Conservation (phyloP, 1,140 invertebrate genomes). For the Sminthurides bifidus region DNA sequence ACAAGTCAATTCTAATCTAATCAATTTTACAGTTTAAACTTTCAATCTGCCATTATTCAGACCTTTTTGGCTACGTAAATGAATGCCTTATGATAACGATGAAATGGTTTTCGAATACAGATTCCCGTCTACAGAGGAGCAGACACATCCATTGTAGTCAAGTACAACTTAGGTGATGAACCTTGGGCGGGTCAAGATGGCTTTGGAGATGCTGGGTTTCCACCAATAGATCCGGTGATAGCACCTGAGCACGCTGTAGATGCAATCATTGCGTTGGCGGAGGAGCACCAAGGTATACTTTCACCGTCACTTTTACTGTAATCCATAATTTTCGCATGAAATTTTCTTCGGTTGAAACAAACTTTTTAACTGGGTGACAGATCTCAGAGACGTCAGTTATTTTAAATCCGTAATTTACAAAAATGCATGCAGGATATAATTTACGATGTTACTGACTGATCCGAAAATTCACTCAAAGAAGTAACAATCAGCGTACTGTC, state of each 20-base stretch:
- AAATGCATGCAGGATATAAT: too few species aligned
- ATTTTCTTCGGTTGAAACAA: neutral
- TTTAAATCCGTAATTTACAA: too few species aligned
- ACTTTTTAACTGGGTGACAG: too few species aligned
- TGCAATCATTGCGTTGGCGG: neutral
- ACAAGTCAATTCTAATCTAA: neutral
- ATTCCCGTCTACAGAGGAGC: neutral
- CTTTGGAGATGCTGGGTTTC: neutral
- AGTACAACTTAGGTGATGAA: neutral
- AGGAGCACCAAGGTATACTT: neutral
- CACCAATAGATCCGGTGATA: neutral
- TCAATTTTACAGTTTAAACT: neutral
- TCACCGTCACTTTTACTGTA: neutral
- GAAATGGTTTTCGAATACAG: neutral
- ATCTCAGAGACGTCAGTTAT: too few species aligned
- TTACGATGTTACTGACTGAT: too few species aligned
- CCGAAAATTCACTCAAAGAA: too few species aligned
- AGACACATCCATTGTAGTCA: neutral
- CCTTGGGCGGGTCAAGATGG: neutral
- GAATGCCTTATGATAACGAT: too few species aligned
- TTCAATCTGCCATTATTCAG: neutral
- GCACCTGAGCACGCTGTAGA: neutral
- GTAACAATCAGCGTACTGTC: too few species aligned
- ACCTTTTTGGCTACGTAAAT: too few species aligned
- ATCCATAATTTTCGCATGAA: neutral